These are phyloP conservation scores for Orchesellides sinensis DNA, from an alignment of 2,888 invertebrate species.

Conservation along the genomic window DNA sequence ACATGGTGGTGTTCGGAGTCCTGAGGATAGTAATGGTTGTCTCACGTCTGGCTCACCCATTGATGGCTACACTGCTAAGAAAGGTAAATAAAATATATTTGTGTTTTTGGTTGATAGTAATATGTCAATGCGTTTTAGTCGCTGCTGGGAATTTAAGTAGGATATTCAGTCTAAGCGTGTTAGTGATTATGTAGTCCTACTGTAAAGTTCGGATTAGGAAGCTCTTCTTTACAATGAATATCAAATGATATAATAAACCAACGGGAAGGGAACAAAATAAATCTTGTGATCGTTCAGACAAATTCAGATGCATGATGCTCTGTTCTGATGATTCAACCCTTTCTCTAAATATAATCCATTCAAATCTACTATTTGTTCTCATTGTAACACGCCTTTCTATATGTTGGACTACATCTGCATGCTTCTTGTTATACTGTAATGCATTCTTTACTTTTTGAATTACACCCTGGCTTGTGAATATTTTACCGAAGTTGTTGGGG, in stretches of 20 bases:
- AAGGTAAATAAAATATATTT: too few relatives aligned
- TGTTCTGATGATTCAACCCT: conserved; percentile 25
- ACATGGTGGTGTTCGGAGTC: conserved; percentile 70
- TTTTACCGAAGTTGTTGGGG: neutral
- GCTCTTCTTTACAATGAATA: neutral
- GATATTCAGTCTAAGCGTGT: too few relatives aligned
- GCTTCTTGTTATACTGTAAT: neutral
- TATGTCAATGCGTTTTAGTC: too few relatives aligned
- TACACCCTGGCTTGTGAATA: neutral
- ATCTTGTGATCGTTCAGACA: too few relatives aligned
- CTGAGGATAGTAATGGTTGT: conserved; percentile 74
- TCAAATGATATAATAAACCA: too few relatives aligned
- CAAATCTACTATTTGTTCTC: neutral
- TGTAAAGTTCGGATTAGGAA: too few relatives aligned
- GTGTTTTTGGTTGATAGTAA: too few relatives aligned
- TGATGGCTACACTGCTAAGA: conserved; percentile 72
- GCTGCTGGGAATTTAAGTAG: too few relatives aligned
- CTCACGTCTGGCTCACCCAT: conserved; percentile 74
- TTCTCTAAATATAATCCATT: conserved; percentile 18
- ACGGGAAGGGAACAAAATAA: too few relatives aligned
- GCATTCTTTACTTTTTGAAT: neutral
- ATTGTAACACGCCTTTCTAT: neutral
- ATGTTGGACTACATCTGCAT: neutral
- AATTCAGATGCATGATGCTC: too few relatives aligned
- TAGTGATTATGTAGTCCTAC: too few relatives aligned